Base-by-base conservation (phyloP, 2,888 invertebrate genomes). In the Odontothrips loti region DNA sequence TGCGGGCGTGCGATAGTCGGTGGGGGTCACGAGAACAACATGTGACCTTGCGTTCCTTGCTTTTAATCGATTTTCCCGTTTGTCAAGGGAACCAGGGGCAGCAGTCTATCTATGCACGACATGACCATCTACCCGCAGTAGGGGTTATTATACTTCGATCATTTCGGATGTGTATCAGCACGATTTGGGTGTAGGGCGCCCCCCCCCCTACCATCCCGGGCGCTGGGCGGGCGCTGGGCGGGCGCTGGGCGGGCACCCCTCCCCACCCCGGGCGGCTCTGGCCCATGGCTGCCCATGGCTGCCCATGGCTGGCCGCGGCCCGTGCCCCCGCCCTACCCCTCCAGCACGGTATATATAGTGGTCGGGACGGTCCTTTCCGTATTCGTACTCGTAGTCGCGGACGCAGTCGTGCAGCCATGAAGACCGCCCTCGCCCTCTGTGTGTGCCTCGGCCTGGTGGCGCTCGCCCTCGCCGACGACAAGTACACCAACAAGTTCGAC, bases 401-500 rank as follows among this genome's bases (percentile, higher is more conserved):
- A 51, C n/a, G 9, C 68, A 8, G 58, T 11, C 68, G 27, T 10
- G 4, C 80, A 79, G 78, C 51, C 27, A 81, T 82, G 82, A 80
- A 79, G 78, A 80, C 75, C 68, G 68, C 80, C 68, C 12, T 80
- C 27, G 47, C 79, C 51, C 27, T 80, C 20, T 79, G 63, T n/a
- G 43, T 51, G 51, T 15, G 80, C 20, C 63, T 81, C 47, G 80
- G 79, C 29, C 58, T 80, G 63, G 82, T 79, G 58, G 81, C 80
- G 48, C 11, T 63, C 80, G 68, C 79, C n/a, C 79, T 43, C 12
- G 87, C 86, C 83, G 87, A 89, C 2, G 89, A 87, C 0, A 83
- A 86, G 27, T 93, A 93, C 85, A 91, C 92, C 0, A 89, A 89
- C 82, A 92, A 91, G 84, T 94, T 91, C 84, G 93, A 93, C 86